These are phyloP conservation scores for Furcifer pardalis DNA, from an alignment of 2,797 vertebrate genomes.

Conservation along the genomic window DNA sequence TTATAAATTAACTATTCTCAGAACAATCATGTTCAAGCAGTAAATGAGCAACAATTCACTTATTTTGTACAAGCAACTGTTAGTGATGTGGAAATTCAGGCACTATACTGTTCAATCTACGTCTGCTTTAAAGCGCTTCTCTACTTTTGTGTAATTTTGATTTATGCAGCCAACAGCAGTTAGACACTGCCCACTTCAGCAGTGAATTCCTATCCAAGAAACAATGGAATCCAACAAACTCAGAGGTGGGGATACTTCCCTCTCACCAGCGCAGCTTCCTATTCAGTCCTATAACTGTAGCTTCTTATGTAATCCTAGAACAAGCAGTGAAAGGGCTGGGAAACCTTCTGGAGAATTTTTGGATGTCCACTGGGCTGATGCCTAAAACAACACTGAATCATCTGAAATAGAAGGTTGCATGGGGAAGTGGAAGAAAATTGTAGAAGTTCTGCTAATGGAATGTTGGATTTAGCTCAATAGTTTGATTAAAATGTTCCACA, in stretches of 20 bases:
- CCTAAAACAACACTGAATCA: too few relatives aligned
- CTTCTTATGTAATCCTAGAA: too few relatives aligned
- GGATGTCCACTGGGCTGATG: too few relatives aligned
- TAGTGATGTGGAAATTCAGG: not conserved
- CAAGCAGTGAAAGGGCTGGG: too few relatives aligned
- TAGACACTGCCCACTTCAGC: not conserved
- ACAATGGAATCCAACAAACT: not conserved
- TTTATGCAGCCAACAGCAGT: not conserved
- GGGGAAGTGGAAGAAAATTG: not conserved
- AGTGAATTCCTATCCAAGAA: not conserved
- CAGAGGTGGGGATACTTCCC: too few relatives aligned
- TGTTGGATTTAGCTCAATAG: not conserved
- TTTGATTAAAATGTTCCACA: too few relatives aligned
- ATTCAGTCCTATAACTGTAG: too few relatives aligned
- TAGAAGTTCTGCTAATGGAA: not conserved
- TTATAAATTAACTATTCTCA: not conserved
- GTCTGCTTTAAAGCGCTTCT: not conserved
- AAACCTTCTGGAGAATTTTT: not conserved
- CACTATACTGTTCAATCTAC: not conserved
- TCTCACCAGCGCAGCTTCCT: too few relatives aligned
- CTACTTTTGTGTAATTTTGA: not conserved
- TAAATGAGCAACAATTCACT: not conserved
- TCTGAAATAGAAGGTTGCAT: too few relatives aligned
- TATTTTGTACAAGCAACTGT: not conserved
- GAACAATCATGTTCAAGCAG: not conserved